Evolutionary conservation across 2,113 vertebrate species (phyloP).

Genomic region (Equus przewalskii): DNA sequence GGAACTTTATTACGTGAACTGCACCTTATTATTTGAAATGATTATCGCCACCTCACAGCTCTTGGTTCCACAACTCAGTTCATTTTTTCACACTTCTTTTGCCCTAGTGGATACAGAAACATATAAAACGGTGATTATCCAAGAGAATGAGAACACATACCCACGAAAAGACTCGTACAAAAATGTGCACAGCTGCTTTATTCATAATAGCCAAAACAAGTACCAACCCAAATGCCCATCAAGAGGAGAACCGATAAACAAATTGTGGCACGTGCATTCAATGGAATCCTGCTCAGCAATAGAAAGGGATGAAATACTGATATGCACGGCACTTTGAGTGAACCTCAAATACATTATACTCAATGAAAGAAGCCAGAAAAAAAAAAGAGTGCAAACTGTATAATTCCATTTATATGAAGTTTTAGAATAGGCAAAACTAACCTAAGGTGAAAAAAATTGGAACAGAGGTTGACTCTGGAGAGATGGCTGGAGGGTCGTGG

Average conservation of each 20-base stretch:
- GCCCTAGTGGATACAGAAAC: not conserved
- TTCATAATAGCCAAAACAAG: not conserved
- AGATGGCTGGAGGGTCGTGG: no score
- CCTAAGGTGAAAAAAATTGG: not conserved
- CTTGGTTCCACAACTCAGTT: not conserved
- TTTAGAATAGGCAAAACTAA: not conserved
- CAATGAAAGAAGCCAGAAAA: not conserved
- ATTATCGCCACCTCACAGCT: not conserved
- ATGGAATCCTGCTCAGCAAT: not conserved
- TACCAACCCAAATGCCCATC: not conserved
- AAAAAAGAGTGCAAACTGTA: not conserved
- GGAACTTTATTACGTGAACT: not conserved
- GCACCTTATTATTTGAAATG: not conserved
- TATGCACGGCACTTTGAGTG: accelerated
- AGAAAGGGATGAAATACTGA: not conserved
- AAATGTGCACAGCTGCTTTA: not conserved
- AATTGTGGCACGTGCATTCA: not conserved
- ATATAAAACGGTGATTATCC: not conserved
- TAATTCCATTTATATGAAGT: not conserved
- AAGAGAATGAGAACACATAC: not conserved
- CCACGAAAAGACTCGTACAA: not conserved
- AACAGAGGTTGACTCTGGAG: not conserved
- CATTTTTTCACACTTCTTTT: not conserved
- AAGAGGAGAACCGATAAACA: not conserved
- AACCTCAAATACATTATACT: not conserved